Percentiles rank a stretch among this genome's conserved stretches.
phyloP scores from a whole-genome alignment of 2,888 invertebrate species.

The Zygogramma bicolorata region DNA sequence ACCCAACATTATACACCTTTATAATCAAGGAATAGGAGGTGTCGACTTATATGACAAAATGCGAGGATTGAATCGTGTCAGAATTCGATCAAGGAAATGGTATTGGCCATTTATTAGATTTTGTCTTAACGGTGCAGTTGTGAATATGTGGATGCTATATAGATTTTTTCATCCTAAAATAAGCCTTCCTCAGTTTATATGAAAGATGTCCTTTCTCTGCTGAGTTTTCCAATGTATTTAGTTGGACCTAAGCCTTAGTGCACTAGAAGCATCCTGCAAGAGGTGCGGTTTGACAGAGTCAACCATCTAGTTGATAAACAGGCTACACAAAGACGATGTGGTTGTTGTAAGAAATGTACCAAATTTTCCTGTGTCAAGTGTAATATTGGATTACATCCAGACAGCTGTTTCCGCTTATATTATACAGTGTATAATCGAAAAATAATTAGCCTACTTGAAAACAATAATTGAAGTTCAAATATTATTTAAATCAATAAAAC shows the following conservation, averaged over 20 bases:
- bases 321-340: constrained; percentile 18
- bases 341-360: constrained; percentile 8
- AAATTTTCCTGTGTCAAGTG: constrained; percentile 21
- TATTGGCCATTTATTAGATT: constrained; percentile 23
- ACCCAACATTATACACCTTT: background rate
- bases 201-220: background rate
- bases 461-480: constrained; percentile 12
- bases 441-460: constrained; percentile 1
- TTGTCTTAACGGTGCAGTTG: constrained; percentile 13
- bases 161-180: background rate
- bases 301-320: constrained; percentile 11
- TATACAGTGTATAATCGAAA: constrained; percentile 1
- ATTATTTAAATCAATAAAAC: background rate
- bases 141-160: background rate
- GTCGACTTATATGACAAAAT: constrained; percentile 2
- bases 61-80: constrained; percentile 1
- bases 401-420: constrained; percentile 11
- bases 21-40: background rate
- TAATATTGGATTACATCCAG: constrained; percentile 12
- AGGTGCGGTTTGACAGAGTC: constrained; percentile 2
- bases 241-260: constrained; percentile 17
- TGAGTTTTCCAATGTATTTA: constrained; percentile 18
- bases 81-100: constrained; percentile 23
- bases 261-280: background rate
- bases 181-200: background rate